Percentiles rank a stretch among this genome's conserved stretches.
phyloP scores from a whole-genome alignment of 2,113 vertebrate species.

The Melanerpes formicivorus region DNA sequence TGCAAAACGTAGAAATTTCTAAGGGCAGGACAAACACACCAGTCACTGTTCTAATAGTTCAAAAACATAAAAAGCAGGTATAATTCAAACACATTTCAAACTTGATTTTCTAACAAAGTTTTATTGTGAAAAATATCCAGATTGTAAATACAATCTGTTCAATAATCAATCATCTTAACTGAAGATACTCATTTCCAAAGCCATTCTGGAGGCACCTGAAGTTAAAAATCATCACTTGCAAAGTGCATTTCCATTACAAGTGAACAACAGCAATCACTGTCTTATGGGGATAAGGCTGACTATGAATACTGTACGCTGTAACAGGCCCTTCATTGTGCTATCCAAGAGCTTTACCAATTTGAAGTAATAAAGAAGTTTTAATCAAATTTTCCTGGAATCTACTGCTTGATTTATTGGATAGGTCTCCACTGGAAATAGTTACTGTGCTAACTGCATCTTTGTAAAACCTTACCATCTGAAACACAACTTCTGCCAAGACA shows the following conservation, averaged over 20 bases:
- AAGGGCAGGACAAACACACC: not conserved
- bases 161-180: not conserved
- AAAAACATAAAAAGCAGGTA: not conserved
- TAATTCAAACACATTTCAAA: not conserved
- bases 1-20: not conserved
- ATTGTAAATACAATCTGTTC: not conserved
- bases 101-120: not conserved
- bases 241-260: not conserved
- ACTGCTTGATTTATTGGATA: not conserved
- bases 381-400: not conserved
- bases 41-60: not conserved
- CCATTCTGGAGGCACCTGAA: not conserved
- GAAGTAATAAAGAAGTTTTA: not conserved
- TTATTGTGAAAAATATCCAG: not conserved
- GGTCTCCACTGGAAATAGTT: not conserved
- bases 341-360: not conserved
- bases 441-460: not conserved
- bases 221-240: not conserved
- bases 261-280: not conserved
- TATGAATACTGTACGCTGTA: not conserved
- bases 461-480: not conserved
- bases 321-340: not conserved
- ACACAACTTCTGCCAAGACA: not conserved
- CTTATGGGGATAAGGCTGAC: not conserved
- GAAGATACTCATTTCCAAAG: not conserved